Percentiles rank a stretch among this genome's conserved stretches.
Evolutionary conservation across 2,113 vertebrate species (phyloP).

Genomic region (Otocyon megalotis): DNA sequence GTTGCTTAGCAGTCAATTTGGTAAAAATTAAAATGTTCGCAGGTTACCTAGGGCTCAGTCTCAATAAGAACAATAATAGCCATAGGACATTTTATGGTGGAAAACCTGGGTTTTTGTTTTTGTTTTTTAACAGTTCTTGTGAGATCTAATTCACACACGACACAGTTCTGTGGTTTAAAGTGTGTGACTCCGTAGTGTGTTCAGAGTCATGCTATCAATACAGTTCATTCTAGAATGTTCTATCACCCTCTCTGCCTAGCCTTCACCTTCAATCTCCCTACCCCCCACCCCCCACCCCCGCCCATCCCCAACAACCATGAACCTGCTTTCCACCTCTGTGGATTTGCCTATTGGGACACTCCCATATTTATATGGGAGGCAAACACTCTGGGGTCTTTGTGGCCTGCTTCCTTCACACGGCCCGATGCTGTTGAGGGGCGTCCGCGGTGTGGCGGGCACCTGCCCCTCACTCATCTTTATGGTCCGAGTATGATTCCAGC

Average conservation of each 20-base stretch:
- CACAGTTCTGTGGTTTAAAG: neutral
- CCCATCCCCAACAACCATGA: neutral
- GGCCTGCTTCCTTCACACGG: neutral
- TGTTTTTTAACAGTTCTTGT: neutral
- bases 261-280: neutral
- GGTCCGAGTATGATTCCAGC: rapidly evolving
- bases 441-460: rapidly evolving
- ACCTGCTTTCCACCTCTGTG: neutral
- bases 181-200: rapidly evolving
- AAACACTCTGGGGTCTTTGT: neutral
- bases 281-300: no score
- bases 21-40: neutral
- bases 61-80: neutral
- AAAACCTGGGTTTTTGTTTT: neutral
- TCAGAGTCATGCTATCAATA: neutral
- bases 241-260: neutral
- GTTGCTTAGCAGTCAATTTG: neutral
- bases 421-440: neutral
- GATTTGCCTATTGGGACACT: neutral
- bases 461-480: rapidly evolving
- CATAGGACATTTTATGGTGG: neutral
- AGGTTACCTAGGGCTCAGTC: neutral
- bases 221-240: neutral
- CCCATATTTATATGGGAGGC: no score
- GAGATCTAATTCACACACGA: neutral